Conservation (phyloP, 2,797 vertebrate genomes). For the Arctocebus calabarensis region DNA sequence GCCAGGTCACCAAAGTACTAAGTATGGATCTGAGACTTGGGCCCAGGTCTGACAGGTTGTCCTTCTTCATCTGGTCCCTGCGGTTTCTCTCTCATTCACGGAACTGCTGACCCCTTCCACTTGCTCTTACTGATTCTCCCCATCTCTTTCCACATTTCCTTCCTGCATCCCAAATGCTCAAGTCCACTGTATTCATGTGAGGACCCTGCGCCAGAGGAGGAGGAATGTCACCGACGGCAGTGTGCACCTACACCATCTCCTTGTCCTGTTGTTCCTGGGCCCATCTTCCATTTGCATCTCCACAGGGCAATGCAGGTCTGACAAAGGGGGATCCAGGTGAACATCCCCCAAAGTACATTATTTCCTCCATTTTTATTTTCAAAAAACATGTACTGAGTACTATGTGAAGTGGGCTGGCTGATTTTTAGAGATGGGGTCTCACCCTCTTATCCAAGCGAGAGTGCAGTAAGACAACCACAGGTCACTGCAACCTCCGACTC, state of each 20-base stretch:
- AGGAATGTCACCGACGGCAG: not conserved
- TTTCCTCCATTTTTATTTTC: not conserved
- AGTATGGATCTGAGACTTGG: not conserved
- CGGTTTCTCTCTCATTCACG: not conserved
- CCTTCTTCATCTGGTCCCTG: not conserved
- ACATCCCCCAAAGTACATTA: too few species aligned
- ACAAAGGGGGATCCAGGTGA: not conserved
- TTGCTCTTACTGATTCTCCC: not conserved
- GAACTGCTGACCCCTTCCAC: not conserved
- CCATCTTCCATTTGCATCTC: not conserved
- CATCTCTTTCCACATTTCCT: not conserved
- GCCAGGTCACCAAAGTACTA: not conserved
- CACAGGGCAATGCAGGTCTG: not conserved
- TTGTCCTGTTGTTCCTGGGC: not conserved
- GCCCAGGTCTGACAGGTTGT: not conserved
- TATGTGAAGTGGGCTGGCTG: not conserved
- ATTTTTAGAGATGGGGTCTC: not conserved
- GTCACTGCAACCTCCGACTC: not conserved
- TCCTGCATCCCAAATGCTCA: not conserved
- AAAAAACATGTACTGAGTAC: not conserved
- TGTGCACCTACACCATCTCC: too few species aligned
- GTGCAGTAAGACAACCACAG: not conserved
- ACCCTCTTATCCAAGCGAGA: not conserved
- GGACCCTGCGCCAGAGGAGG: not conserved
- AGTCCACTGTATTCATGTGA: not conserved